These are phyloP conservation scores for Zaprionus taronus DNA, from an alignment of 1,140 invertebrate species.

Conservation along the genomic window DNA sequence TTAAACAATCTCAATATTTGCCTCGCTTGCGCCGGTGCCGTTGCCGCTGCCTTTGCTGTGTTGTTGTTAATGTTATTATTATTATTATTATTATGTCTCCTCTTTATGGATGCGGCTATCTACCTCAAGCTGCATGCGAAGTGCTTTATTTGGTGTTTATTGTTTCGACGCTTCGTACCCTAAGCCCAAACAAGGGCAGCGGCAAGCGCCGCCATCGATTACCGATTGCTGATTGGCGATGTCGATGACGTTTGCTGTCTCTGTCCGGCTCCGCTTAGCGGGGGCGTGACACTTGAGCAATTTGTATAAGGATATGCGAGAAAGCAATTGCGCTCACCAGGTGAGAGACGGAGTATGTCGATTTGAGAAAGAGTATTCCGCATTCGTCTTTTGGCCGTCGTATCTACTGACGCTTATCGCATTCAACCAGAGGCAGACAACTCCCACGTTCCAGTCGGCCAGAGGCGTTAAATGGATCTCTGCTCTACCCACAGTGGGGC, in stretches of 20 bases:
- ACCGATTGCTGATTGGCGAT: not conserved
- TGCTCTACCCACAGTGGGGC: slow-evolving; percentile 16
- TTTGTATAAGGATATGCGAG: slow-evolving; percentile 22
- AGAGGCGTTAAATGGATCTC: slow-evolving; percentile 41
- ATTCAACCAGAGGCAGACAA: slow-evolving; percentile 7
- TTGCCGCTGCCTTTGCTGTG: not conserved
- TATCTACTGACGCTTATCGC: not conserved
- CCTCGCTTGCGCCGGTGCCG: slow-evolving; percentile 5
- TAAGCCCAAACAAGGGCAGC: slow-evolving; percentile 59
- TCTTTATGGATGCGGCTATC: slow-evolving; percentile 65
- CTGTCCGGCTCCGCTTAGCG: slow-evolving; percentile 25
- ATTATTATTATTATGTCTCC: slow-evolving; percentile 27
- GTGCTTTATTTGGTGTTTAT: slow-evolving; percentile 81
- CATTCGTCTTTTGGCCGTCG: not conserved
- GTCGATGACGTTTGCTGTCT: slow-evolving; percentile 34
- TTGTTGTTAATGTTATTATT: slow-evolving; percentile 21
- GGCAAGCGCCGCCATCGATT: slow-evolving; percentile 7
- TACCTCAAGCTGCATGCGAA: slow-evolving; percentile 46
- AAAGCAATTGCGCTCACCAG: not conserved
- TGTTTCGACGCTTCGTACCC: slow-evolving; percentile 70
- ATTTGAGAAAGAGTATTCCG: slow-evolving; percentile 11
- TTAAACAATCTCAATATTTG: slow-evolving; percentile 74
- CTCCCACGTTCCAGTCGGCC: slow-evolving; percentile 36
- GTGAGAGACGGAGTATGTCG: too few species aligned
- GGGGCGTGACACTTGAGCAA: slow-evolving; percentile 31